These are phyloP conservation scores for Dromaius novaehollandiae DNA, from an alignment of 2,113 vertebrate species.

Conservation along the genomic window DNA sequence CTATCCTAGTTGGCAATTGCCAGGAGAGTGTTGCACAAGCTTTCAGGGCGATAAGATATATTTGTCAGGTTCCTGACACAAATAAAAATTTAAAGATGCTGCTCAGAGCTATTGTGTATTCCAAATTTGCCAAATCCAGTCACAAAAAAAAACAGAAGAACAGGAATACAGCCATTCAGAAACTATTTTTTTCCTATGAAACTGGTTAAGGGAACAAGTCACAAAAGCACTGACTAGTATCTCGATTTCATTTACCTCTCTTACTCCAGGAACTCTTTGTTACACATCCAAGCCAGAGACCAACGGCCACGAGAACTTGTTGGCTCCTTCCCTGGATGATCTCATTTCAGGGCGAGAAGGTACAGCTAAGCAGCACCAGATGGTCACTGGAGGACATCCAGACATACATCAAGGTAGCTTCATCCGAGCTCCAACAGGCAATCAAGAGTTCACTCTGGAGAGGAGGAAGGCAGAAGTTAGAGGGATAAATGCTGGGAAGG, in stretches of 20 bases:
- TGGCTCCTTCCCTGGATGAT: conserved; percentile 10
- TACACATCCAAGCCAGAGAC: not conserved
- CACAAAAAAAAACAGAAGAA: not conserved
- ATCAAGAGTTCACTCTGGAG: not conserved
- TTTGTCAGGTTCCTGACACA: not conserved
- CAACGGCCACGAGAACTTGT: not conserved
- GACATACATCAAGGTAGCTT: conserved; percentile 18
- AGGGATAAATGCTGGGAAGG: not conserved
- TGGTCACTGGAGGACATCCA: not conserved
- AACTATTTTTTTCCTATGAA: not conserved
- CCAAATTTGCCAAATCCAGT: not conserved
- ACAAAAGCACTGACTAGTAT: not conserved
- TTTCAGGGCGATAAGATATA: not conserved
- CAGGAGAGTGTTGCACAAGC: not conserved
- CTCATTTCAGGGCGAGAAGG: not conserved
- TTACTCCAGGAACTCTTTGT: conserved; percentile 9
- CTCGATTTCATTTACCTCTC: not conserved
- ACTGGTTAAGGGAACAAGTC: not conserved
- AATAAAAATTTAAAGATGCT: not conserved
- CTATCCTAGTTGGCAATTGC: not conserved
- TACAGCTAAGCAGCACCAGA: conserved; percentile 37
- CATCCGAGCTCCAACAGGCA: not conserved
- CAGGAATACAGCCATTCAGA: not conserved
- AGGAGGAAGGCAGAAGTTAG: not conserved
- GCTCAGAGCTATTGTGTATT: not conserved